Conservation (phyloP, 2,888 invertebrate species). For the Deilephila elpenor region DNA sequence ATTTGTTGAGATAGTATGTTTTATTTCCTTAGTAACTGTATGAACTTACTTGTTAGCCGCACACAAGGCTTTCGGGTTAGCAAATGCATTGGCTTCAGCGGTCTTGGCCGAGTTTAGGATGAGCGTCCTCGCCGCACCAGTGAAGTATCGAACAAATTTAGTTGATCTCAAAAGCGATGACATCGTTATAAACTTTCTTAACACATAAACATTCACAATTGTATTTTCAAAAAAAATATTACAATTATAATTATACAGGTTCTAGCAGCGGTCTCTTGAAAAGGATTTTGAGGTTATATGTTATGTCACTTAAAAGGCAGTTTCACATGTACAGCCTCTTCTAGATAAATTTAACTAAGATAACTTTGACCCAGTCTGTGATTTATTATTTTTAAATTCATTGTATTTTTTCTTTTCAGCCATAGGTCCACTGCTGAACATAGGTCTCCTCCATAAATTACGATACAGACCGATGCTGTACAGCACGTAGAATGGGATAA, state of each 20-base stretch:
- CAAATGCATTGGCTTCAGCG: constrained; percentile 84
- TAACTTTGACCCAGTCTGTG: neutral
- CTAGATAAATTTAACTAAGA: neutral
- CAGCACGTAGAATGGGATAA: too few relatives aligned
- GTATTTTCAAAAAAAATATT: neutral
- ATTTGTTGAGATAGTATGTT: neutral
- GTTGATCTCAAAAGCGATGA: constrained; percentile 89
- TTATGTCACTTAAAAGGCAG: constrained; percentile 59
- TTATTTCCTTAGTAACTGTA: neutral
- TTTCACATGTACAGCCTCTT: constrained; percentile 14
- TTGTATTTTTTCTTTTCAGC: too few relatives aligned
- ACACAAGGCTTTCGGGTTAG: constrained; percentile 70
- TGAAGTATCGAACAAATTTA: constrained; percentile 90
- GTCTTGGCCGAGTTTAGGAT: constrained; percentile 87
- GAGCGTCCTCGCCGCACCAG: constrained; percentile 88
- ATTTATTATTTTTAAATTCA: too few relatives aligned
- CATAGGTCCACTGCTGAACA: too few relatives aligned
- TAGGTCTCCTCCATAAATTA: too few relatives aligned
- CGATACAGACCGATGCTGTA: too few relatives aligned
- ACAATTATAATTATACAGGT: constrained; percentile 30
- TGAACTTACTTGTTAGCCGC: constrained; percentile 72
- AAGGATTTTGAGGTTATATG: constrained; percentile 64
- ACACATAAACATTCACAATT: constrained; percentile 43
- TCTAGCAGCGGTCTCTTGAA: neutral
- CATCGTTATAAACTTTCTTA: constrained; percentile 70